Evolutionary conservation across 2,797 vertebrate genomes (phyloP).

Genomic region (Kryptolebias ocellatus): DNA sequence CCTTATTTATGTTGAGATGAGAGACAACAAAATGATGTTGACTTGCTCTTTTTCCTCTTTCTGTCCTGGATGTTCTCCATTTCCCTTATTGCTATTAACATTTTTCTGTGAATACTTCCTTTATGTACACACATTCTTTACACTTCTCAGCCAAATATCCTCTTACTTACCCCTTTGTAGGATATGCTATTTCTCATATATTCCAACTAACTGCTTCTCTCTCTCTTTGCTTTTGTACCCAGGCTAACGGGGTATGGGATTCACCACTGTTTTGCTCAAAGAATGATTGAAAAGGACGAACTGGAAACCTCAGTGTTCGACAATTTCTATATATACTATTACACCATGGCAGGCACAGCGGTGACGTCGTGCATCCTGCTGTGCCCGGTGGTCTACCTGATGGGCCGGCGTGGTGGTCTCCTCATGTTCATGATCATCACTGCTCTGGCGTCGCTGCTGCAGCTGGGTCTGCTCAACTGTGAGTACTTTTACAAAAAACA

Average conservation of each 20-base stretch:
- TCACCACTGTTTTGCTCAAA: constrained; percentile 97
- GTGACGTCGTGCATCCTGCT: constrained; percentile 92
- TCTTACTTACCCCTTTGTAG: background rate
- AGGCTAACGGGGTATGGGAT: constrained; percentile 96
- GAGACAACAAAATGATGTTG: constrained; percentile 11
- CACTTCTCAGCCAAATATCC: background rate
- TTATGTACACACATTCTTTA: too few relatives aligned
- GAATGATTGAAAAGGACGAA: constrained; percentile 90
- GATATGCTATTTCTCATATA: background rate
- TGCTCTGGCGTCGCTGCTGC: constrained; percentile 93
- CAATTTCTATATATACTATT: constrained; percentile 95
- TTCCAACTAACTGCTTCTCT: background rate
- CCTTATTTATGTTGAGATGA: background rate
- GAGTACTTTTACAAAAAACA: constrained; percentile 71
- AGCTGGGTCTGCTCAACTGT: constrained; percentile 95
- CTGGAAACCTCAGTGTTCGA: constrained; percentile 86
- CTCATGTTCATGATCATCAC: constrained; percentile 98
- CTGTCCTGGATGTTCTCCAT: background rate
- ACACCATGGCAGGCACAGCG: constrained; percentile 91
- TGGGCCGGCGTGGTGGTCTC: constrained; percentile 94
- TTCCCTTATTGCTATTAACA: background rate
- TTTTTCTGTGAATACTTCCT: background rate
- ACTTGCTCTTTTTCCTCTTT: background rate
- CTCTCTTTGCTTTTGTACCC: constrained; percentile 34
- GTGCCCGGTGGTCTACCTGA: constrained; percentile 90